Percentiles rank a stretch among this genome's conserved stretches.
Conservation (phyloP, 2,113 vertebrate genomes). For the Muntiacus reevesi region DNA sequence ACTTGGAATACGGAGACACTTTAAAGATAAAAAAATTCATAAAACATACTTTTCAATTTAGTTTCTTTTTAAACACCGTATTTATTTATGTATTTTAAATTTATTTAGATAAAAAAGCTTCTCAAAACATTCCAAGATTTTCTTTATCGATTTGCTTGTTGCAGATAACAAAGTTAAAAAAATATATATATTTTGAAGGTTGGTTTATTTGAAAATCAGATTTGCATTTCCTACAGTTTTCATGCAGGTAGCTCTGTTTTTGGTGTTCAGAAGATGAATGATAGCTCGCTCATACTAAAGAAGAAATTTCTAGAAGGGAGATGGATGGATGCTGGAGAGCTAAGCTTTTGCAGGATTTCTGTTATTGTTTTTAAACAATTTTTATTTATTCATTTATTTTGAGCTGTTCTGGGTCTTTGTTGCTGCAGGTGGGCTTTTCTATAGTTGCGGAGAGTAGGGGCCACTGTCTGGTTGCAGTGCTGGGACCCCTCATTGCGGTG, state of each 20-base stretch:
- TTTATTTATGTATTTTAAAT: constrained; percentile 12
- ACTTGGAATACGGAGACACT: background rate
- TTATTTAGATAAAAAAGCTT: background rate
- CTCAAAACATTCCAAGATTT: background rate
- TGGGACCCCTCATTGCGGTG: background rate
- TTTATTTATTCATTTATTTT: background rate
- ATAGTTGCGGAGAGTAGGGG: background rate
- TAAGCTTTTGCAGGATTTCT: background rate
- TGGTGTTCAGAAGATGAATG: background rate
- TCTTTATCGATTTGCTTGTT: background rate
- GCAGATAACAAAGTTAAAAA: background rate
- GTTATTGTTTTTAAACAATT: background rate
- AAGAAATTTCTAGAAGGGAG: background rate
- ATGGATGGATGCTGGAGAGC: background rate
- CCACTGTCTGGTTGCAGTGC: background rate
- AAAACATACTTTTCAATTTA: background rate
- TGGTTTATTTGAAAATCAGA: background rate
- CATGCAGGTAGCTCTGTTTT: background rate
- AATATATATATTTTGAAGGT: background rate
- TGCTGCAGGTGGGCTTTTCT: background rate
- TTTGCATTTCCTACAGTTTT: background rate
- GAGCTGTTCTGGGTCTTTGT: background rate
- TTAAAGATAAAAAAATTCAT: constrained; percentile 12
- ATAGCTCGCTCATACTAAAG: background rate
- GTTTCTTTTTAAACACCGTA: background rate